These are phyloP conservation scores for Irena cyanogastra DNA, from an alignment of 2,113 vertebrate species.

Conservation along the genomic window DNA sequence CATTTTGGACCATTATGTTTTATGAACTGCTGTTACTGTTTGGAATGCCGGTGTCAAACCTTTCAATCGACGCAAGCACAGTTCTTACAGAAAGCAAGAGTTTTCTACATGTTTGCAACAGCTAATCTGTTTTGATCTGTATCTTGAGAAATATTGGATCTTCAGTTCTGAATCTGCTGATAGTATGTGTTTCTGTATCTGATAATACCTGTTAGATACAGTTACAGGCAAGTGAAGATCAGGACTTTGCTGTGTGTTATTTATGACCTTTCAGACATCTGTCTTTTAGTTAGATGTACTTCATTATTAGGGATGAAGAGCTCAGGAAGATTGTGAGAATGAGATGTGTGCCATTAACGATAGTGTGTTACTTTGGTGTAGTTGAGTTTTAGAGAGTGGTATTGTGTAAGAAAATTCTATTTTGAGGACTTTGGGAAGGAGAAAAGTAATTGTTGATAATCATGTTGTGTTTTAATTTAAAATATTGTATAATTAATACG, in stretches of 20 bases:
- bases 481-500: background rate
- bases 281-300: background rate
- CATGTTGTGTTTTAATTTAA: background rate
- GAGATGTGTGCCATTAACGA: background rate
- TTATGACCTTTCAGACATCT: background rate
- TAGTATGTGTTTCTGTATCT: background rate
- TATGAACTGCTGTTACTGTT: background rate
- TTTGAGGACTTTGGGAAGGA: background rate
- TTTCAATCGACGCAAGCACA: background rate
- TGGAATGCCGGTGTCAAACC: background rate
- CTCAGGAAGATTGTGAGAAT: background rate
- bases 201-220: background rate
- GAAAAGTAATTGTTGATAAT: background rate
- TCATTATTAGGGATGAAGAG: background rate
- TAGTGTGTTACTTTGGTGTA: background rate
- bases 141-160: background rate
- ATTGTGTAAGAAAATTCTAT: background rate
- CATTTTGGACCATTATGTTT: slow-evolving; percentile 15
- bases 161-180: background rate
- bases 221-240: background rate
- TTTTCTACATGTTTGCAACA: background rate
- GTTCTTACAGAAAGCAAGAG: background rate
- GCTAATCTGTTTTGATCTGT: background rate
- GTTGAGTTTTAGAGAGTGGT: background rate
- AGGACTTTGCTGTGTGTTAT: background rate